These are phyloP conservation scores for Buceros bicornis DNA, from an alignment of 2,797 vertebrate genomes.

Conservation along the genomic window DNA sequence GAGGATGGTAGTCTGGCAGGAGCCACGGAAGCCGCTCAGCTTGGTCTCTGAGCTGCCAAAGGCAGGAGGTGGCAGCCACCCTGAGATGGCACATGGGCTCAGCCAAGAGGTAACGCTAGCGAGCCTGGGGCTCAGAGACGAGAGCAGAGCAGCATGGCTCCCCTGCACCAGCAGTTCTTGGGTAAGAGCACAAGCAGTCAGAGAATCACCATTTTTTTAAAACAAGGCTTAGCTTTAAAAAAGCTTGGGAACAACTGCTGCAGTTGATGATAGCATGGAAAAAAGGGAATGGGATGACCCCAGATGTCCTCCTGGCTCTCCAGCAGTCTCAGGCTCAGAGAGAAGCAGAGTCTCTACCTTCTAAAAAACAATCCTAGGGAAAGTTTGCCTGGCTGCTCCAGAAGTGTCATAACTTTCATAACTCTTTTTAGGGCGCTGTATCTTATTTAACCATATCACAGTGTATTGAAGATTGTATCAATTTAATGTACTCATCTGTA, in stretches of 20 bases:
- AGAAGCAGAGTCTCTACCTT: not conserved
- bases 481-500: not conserved
- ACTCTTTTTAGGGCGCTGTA: not conserved
- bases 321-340: not conserved
- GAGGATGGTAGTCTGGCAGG: not conserved
- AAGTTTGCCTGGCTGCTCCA: not conserved
- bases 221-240: not conserved
- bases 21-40: not conserved
- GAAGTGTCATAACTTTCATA: not conserved
- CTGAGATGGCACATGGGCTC: not conserved
- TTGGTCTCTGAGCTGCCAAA: not conserved
- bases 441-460: not conserved
- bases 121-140: not conserved
- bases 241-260: not conserved
- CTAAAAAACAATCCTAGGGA: not conserved
- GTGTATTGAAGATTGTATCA: not conserved
- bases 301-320: not conserved
- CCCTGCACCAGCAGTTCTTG: not conserved
- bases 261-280: not conserved
- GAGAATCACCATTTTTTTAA: not conserved
- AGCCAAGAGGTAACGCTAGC: not conserved
- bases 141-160: not conserved
- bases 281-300: not conserved
- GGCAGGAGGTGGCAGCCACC: not conserved
- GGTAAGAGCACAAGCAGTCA: not conserved